Base-by-base conservation (phyloP, 2,797 vertebrate species). In the Helostoma temminkii region DNA sequence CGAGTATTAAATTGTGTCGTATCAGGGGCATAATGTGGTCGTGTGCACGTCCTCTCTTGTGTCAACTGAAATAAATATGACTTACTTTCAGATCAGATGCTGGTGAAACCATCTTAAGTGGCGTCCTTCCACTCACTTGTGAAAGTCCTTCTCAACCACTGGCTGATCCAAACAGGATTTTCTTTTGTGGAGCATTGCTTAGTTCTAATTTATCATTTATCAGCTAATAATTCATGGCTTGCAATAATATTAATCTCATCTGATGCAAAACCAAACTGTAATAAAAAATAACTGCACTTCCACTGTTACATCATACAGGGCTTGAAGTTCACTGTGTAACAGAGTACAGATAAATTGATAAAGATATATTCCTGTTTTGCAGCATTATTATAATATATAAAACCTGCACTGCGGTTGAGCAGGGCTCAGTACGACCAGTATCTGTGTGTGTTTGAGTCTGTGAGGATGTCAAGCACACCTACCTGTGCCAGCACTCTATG, bases 401-500 rank as follows among this genome's bases (percentile, higher is more conserved):
- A 52, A 39, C 41, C 52, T 66, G 47, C 49, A 47, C 24, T 46
- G 49, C 34, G 43, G 56, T 67, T 64, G 25, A 71, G 48, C 43
- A 30, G 62, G 42, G 30, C 21, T 52, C 45, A 30, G 49, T 34
- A 3, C 9, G 45, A 63, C 52, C 68, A 47, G n/a, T n/a, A n/a
- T n/a, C n/a, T 43, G 36, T 63, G 50, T 67, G 63, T 48, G 46
- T 60, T 43, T 60, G 19, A 24, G 26, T 18, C 22, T 50, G 42
- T 71, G 67, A 74, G 22, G 28, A 41, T 71, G 62, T 67, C 22
- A 7, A 67, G 48, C 54, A 43, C 4, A 0, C 65, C 66, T 59
- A 39, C 30, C 61, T 76, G 28, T n/a, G 22, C 54, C 49, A 30
- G 55, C 24, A 11, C 34, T 54, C 57, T 7, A 6, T 83, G 82